Conservation (phyloP, 2,113 vertebrate species). For the Lamprotornis superbus region DNA sequence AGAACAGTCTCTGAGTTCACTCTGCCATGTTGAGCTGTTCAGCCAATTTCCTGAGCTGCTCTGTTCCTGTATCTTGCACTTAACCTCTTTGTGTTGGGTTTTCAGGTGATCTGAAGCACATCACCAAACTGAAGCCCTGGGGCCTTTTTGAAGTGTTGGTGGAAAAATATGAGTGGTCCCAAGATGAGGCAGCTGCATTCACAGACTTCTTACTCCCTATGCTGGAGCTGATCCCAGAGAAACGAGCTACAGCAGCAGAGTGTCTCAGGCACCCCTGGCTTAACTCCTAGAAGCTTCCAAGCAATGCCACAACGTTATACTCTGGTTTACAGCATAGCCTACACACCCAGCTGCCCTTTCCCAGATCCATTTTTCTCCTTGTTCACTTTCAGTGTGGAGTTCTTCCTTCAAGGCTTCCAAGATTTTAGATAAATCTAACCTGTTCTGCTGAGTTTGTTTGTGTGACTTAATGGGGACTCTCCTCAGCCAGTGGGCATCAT, state of each 20-base stretch:
- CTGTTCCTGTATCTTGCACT: neutral
- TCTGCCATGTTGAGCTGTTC: neutral
- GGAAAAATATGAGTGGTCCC: constrained; percentile 95
- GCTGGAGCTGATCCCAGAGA: constrained; percentile 94
- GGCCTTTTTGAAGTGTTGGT: constrained; percentile 90
- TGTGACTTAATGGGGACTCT: constrained; percentile 64
- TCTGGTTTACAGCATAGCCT: constrained; percentile 67
- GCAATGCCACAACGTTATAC: neutral
- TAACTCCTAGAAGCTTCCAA: constrained; percentile 73
- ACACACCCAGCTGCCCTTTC: constrained; percentile 38
- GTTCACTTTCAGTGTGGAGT: constrained; percentile 68
- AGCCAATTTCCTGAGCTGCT: neutral
- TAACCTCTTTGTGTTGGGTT: neutral
- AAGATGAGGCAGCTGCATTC: constrained; percentile 90
- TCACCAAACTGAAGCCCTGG: constrained; percentile 98
- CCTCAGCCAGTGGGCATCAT: constrained; percentile 60
- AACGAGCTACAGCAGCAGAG: constrained; percentile 90
- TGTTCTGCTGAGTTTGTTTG: constrained; percentile 73
- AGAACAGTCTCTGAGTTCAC: neutral
- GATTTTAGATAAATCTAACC: constrained; percentile 64
- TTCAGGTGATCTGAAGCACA: constrained; percentile 94
- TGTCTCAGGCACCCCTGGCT: constrained; percentile 95
- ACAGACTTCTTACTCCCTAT: constrained; percentile 94
- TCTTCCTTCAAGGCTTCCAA: constrained; percentile 72
- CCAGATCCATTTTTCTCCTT: neutral